Percentiles rank a stretch among this genome's conserved stretches.
phyloP scores from a whole-genome alignment of 2,113 vertebrate genomes.

The Myotis brandtii region DNA sequence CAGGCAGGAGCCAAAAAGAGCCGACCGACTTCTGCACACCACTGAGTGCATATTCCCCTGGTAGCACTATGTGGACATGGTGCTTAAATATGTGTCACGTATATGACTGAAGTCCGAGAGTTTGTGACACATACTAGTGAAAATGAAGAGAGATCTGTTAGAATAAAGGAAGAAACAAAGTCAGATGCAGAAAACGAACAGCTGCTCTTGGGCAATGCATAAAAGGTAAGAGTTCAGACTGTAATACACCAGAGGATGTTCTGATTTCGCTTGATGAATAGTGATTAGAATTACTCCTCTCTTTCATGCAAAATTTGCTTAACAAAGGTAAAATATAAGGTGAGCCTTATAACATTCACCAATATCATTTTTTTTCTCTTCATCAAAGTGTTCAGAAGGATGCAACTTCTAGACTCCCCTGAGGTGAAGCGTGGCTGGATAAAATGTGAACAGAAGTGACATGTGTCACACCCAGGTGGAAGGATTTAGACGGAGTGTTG shows the following conservation, averaged over 20 bases:
- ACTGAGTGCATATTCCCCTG: background rate
- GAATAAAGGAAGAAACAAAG: background rate
- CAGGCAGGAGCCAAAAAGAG: background rate
- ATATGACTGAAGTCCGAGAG: background rate
- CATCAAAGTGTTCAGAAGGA: background rate
- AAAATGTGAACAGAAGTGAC: background rate
- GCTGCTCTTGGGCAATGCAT: background rate
- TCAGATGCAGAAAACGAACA: background rate
- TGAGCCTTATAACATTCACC: background rate
- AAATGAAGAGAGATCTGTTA: background rate
- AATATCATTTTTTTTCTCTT: background rate
- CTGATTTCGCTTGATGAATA: background rate
- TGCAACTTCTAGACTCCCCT: background rate
- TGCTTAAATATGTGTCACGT: background rate
- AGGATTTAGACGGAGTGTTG: background rate
- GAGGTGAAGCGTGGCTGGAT: background rate
- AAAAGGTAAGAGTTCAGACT: background rate
- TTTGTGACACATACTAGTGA: background rate
- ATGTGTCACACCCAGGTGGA: too few species aligned
- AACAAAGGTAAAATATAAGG: background rate
- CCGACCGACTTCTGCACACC: rapidly evolving
- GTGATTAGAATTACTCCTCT: background rate
- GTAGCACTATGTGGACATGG: background rate
- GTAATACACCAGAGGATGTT: background rate
- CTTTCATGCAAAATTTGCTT: background rate